A percentile compares a stretch with the other conserved stretches of the same genome.
Evolutionary conservation across 2,113 vertebrate genomes (phyloP).

Genomic region (Picathartes gymnocephalus): DNA sequence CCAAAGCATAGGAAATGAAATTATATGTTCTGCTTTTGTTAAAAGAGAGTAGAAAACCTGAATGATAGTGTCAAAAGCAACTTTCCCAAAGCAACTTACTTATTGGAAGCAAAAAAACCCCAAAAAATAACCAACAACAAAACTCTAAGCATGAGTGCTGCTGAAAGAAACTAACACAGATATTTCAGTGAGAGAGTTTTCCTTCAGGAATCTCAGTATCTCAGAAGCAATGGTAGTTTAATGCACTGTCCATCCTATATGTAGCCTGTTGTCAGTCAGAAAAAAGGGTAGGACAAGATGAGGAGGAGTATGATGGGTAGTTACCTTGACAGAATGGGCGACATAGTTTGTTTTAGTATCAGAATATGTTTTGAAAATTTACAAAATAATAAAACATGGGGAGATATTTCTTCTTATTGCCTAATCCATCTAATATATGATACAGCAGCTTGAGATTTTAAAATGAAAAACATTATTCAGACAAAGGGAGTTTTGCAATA

Average conservation of each 20-base stretch:
- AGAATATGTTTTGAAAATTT: not conserved
- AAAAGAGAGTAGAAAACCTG: not conserved
- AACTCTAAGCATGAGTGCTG: not conserved
- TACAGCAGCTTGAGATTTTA: not conserved
- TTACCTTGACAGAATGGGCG: not conserved
- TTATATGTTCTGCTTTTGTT: not conserved
- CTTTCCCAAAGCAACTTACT: not conserved
- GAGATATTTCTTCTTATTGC: not conserved
- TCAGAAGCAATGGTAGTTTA: not conserved
- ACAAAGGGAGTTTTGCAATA: not conserved
- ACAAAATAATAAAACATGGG: not conserved
- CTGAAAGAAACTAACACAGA: not conserved
- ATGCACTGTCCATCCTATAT: not conserved
- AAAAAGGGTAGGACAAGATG: not conserved
- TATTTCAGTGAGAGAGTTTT: not conserved
- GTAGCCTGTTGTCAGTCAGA: not conserved
- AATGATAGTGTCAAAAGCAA: not conserved
- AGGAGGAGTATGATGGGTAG: not conserved
- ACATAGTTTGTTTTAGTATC: not conserved
- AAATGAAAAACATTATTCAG: not conserved
- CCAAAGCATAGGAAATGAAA: not conserved
- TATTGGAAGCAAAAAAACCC: rapidly evolving
- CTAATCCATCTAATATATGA: not conserved
- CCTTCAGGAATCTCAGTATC: not conserved
- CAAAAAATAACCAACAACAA: not conserved